Conservation (phyloP, 2,888 invertebrate species). For the Frankliniella intonsa region DNA sequence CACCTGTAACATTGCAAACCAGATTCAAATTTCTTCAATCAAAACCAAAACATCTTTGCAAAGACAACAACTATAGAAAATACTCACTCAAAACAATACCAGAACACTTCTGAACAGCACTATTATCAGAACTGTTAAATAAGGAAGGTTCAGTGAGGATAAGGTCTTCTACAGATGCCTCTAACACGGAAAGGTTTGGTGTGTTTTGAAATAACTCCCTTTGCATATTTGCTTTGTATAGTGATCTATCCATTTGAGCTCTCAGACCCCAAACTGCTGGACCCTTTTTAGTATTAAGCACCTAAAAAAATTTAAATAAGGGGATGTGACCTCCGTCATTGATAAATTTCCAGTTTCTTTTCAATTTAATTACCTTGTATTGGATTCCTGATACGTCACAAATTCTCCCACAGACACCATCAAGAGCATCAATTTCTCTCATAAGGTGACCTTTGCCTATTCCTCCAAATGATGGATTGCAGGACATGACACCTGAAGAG, state of each 20-base stretch:
- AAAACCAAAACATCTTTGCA: constrained; percentile 28
- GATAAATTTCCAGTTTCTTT: neutral
- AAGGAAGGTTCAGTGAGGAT: constrained; percentile 54
- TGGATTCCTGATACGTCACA: constrained; percentile 78
- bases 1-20: constrained; percentile 44
- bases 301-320: constrained; percentile 43
- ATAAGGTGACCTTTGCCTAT: constrained; percentile 87
- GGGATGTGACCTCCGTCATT: neutral
- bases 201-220: constrained; percentile 59
- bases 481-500: constrained; percentile 78
- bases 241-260: constrained; percentile 77
- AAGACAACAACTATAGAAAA: constrained; percentile 12
- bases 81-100: constrained; percentile 42
- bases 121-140: constrained; percentile 32
- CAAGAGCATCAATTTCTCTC: constrained; percentile 82
- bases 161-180: constrained; percentile 75
- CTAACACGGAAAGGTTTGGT: constrained; percentile 61
- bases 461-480: constrained; percentile 90
- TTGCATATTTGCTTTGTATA: constrained; percentile 75
- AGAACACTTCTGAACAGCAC: constrained; percentile 38
- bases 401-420: constrained; percentile 74
- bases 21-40: constrained; percentile 9
- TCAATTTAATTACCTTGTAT: constrained; percentile 56
- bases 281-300: constrained; percentile 74
- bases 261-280: constrained; percentile 86